phyloP scores from a whole-genome alignment of 1,140 invertebrate species.

The Diprion similis region DNA sequence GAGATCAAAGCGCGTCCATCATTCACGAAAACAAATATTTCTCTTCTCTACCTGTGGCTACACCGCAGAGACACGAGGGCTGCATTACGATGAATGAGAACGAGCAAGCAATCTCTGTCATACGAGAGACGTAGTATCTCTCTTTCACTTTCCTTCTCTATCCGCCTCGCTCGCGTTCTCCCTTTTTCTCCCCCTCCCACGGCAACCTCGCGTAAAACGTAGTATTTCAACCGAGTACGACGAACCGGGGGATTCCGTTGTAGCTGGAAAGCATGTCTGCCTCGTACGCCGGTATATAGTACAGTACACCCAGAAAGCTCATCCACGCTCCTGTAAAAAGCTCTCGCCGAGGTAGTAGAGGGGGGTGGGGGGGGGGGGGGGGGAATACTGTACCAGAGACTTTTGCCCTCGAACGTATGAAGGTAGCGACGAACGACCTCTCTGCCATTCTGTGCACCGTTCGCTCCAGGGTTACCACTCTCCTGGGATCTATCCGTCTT shows the following conservation, averaged over 20 bases:
- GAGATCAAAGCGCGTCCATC: too few relatives aligned
- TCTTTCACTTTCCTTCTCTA: not conserved
- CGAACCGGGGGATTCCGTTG: not conserved
- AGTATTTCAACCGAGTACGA: not conserved
- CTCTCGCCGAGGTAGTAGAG: too few relatives aligned
- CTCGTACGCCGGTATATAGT: not conserved
- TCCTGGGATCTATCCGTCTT: slow-evolving; percentile 45
- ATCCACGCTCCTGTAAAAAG: not conserved
- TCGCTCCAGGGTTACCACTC: slow-evolving; percentile 37
- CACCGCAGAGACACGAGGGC: too few relatives aligned
- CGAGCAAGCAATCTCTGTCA: too few relatives aligned
- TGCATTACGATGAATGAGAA: too few relatives aligned
- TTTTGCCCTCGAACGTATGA: not conserved
- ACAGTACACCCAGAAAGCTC: not conserved
- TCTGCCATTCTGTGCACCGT: slow-evolving; percentile 36
- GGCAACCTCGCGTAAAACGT: not conserved
- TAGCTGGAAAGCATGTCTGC: not conserved
- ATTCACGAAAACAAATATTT: too few relatives aligned
- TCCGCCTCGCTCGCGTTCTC: not conserved
- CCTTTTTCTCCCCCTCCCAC: not conserved
- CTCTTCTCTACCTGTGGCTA: too few relatives aligned
- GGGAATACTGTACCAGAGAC: not conserved
- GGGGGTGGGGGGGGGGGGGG: too few relatives aligned
- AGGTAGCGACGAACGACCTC: not conserved
- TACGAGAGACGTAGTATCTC: not conserved